phyloP scores from a whole-genome alignment of 2,113 vertebrate genomes.

The Chascanopsetta lugubris region DNA sequence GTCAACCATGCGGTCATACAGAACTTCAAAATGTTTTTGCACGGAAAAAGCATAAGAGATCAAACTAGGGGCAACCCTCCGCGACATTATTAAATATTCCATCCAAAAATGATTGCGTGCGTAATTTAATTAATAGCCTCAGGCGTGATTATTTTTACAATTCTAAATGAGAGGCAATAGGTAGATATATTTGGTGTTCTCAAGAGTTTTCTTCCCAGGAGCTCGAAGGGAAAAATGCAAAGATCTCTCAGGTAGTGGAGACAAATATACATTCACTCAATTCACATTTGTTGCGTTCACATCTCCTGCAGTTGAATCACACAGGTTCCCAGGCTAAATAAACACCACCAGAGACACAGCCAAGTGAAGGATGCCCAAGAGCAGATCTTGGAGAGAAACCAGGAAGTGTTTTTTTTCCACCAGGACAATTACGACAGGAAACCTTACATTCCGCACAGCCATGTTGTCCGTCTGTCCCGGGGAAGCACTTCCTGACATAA shows the following conservation, averaged over 20 bases:
- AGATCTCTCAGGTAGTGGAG: slow-evolving; percentile 14
- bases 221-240: slow-evolving; percentile 35
- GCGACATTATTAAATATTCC: slow-evolving; percentile 63
- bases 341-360: slow-evolving; percentile 23
- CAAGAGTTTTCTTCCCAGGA: slow-evolving; percentile 49
- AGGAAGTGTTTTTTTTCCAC: slow-evolving; percentile 79
- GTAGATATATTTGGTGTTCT: slow-evolving; percentile 65
- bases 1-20: neutral
- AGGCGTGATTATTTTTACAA: slow-evolving; percentile 63
- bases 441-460: slow-evolving; percentile 66
- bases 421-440: slow-evolving; percentile 78
- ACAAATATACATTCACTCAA: slow-evolving; percentile 25
- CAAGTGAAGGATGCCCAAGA: slow-evolving; percentile 57
- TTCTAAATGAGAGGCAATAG: slow-evolving; percentile 39
- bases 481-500: slow-evolving; percentile 61
- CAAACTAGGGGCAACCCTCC: slow-evolving; percentile 43
- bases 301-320: slow-evolving; percentile 27
- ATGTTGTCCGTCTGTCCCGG: slow-evolving; percentile 61
- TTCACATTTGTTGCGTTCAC: slow-evolving; percentile 22
- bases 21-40: neutral
- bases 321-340: slow-evolving; percentile 25
- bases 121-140: slow-evolving; percentile 64
- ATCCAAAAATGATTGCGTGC: slow-evolving; percentile 68
- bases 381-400: slow-evolving; percentile 72
- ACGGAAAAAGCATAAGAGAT: slow-evolving; percentile 42